A percentile compares a stretch with the other conserved stretches of the same genome.
These are phyloP conservation scores for Pristionchus exspectatus DNA, from an alignment of 2,888 invertebrate genomes.

Conservation along the genomic window DNA sequence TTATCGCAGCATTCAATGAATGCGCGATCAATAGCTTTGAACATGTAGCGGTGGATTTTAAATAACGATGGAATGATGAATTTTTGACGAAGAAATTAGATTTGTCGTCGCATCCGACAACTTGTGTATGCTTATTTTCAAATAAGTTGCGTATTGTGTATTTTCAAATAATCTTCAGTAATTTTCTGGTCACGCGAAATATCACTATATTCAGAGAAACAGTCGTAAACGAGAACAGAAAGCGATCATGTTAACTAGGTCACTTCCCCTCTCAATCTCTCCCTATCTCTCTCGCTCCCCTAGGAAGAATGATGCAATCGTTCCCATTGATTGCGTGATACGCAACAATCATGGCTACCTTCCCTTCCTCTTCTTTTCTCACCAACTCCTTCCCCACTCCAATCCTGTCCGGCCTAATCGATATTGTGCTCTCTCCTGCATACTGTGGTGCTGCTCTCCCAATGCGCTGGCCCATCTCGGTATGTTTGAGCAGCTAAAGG, in stretches of 20 bases:
- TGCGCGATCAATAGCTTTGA: no score
- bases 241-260: not conserved
- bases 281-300: not conserved
- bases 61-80: no score
- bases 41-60: no score
- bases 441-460: not conserved
- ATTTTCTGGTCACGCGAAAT: no score
- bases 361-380: not conserved
- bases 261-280: not conserved
- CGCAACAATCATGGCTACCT: not conserved
- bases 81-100: no score
- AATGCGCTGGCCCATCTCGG: not conserved
- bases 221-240: not conserved
- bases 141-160: no score
- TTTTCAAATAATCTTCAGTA: no score
- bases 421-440: not conserved
- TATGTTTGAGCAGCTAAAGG: not conserved
- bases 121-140: no score
- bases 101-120: no score
- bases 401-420: not conserved
- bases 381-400: not conserved
- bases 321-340: conserved; percentile 2
- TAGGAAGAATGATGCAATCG: not conserved
- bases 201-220: not conserved
- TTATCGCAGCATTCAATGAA: no score